A percentile compares a stretch with the other conserved stretches of the same genome.
These are phyloP conservation scores for Astyanax mexicanus DNA, from an alignment of 2,797 vertebrate genomes.

Conservation along the genomic window DNA sequence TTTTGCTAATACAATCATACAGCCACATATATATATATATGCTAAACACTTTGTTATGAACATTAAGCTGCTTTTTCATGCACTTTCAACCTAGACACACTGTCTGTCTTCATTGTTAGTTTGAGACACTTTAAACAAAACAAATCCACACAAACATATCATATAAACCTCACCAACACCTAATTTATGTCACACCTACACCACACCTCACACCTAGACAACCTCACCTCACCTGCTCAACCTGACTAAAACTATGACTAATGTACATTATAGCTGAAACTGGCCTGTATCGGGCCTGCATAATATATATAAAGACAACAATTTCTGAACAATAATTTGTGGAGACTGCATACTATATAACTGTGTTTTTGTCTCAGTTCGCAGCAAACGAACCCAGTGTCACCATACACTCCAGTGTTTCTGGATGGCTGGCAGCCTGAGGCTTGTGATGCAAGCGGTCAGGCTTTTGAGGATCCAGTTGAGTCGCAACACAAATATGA, in stretches of 20 bases:
- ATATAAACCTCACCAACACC: not conserved
- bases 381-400: conserved; percentile 64
- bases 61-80: no score
- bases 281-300: not conserved
- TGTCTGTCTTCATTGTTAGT: not conserved
- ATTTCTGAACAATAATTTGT: no score
- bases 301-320: no score
- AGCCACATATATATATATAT: no score
- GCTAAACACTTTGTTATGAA: no score
- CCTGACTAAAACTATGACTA: not conserved
- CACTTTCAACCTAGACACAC: no score
- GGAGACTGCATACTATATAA: no score
- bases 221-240: not conserved
- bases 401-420: conserved; percentile 82
- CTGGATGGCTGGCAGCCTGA: conserved; percentile 83
- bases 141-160: not conserved
- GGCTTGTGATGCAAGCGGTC: conserved; percentile 66
- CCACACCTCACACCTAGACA: not conserved
- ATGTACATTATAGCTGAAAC: not conserved
- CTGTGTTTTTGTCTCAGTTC: conserved; percentile 59
- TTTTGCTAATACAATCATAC: no score
- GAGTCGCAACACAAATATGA: conserved; percentile 84
- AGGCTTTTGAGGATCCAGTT: conserved; percentile 79
- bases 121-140: not conserved
- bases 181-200: not conserved